Evolutionary conservation across 2,113 vertebrate species (phyloP).

Genomic region (Microtus pennsylvanicus): DNA sequence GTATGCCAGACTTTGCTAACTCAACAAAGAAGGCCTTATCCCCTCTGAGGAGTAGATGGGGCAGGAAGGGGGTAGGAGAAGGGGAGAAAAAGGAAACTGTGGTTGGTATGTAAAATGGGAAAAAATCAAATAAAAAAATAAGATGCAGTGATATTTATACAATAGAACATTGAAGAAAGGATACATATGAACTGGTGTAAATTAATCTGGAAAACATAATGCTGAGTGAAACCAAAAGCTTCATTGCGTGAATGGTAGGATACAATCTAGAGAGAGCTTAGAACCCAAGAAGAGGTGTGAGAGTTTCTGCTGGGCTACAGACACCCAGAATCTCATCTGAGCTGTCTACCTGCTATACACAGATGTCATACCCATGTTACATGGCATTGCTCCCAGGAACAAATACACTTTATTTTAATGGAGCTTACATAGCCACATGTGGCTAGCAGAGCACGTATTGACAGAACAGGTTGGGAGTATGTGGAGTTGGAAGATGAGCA

Average conservation of each 20-base stretch:
- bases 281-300: neutral
- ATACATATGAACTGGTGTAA: neutral
- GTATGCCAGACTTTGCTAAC: too few relatives aligned
- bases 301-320: neutral
- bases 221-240: neutral
- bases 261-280: neutral
- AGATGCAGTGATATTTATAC: neutral
- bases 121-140: neutral
- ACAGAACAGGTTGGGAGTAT: neutral
- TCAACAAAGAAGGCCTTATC: too few relatives aligned
- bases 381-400: neutral
- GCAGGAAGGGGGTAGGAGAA: too few relatives aligned
- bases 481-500: neutral
- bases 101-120: too few relatives aligned
- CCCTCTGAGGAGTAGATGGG: too few relatives aligned
- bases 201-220: constrained; percentile 37
- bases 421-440: neutral
- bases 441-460: neutral
- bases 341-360: neutral
- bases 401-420: constrained; percentile 33
- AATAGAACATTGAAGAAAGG: neutral
- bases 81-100: too few relatives aligned
- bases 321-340: neutral
- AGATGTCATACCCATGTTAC: neutral
- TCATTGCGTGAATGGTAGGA: neutral